Conservation (phyloP, 53 echinoderm and acorn worm genomes). For the Luidia sarsii region DNA sequence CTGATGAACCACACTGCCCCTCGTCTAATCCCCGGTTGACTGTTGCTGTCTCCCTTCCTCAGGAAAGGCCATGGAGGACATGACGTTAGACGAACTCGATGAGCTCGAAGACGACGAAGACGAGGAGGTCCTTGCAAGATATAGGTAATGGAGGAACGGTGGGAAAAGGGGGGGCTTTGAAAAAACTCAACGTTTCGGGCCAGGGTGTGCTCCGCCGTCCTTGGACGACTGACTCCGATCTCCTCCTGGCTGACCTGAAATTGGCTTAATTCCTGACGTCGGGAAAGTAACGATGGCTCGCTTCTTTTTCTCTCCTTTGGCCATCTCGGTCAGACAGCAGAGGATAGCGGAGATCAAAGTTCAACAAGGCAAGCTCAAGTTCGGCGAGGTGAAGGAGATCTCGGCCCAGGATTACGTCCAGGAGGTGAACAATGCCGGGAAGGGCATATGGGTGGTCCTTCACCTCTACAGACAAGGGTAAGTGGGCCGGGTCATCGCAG, state of each 20-base stretch:
- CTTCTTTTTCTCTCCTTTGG: neutral
- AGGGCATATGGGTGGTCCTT: slow-evolving; percentile 87
- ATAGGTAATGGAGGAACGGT: slow-evolving; percentile 79
- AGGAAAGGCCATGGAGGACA: slow-evolving; percentile 91
- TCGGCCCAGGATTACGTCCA: slow-evolving; percentile 88
- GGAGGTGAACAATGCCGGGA: slow-evolving; percentile 95
- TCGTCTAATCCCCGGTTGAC: neutral
- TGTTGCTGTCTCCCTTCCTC: neutral
- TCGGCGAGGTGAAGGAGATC: slow-evolving; percentile 89
- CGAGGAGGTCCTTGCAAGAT: slow-evolving; percentile 82
- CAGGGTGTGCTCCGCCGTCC: no score
- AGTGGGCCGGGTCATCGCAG: no score
- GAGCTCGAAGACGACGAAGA: slow-evolving; percentile 99
- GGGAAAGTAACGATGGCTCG: no score
- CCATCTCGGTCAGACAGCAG: slow-evolving; percentile 65
- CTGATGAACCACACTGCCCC: neutral
- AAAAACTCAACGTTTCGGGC: no score
- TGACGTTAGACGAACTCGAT: slow-evolving; percentile 94
- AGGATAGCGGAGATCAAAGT: slow-evolving; percentile 93
- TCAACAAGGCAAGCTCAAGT: slow-evolving; percentile 78
- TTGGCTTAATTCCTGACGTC: neutral
- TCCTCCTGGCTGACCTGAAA: neutral
- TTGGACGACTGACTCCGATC: neutral
- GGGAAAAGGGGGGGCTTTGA: no score
- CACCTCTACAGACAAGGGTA: slow-evolving; percentile 90